phyloP scores from a whole-genome alignment of 1,140 invertebrate species.

The Pachyrhynchus sulphureomaculatus region DNA sequence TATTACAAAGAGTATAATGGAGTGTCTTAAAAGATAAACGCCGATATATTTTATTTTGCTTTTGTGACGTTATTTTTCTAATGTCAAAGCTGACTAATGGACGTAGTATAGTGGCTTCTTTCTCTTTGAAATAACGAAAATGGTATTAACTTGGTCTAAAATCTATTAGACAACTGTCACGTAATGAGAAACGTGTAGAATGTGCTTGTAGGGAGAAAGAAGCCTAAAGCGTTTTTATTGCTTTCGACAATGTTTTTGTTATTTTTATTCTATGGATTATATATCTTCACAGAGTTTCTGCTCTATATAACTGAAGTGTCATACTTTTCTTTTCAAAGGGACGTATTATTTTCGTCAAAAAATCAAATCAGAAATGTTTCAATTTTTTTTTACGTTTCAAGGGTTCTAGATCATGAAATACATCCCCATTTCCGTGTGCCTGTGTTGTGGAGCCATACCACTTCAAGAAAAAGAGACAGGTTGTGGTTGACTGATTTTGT shows the following conservation, averaged over 20 bases:
- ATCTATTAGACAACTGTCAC: slow-evolving; percentile 39
- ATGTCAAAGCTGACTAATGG: slow-evolving; percentile 42
- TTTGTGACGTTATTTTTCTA: slow-evolving; percentile 38
- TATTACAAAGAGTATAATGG: slow-evolving; percentile 1
- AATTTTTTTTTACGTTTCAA: too few species aligned
- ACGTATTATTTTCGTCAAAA: too few species aligned
- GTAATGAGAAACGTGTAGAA: slow-evolving; percentile 13
- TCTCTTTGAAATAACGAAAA: slow-evolving; percentile 6
- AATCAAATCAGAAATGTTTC: too few species aligned
- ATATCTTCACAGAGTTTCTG: too few species aligned
- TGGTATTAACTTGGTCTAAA: slow-evolving; percentile 39
- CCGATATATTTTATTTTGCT: slow-evolving; percentile 41
- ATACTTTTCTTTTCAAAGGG: too few species aligned
- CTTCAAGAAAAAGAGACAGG: too few species aligned
- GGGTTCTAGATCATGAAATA: too few species aligned
- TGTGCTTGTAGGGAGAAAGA: background rate
- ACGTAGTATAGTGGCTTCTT: slow-evolving; percentile 25
- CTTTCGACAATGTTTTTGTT: background rate
- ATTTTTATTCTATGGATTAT: slow-evolving; percentile 24
- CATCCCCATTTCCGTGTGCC: too few species aligned
- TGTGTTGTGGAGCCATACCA: too few species aligned
- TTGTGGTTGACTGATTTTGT: too few species aligned
- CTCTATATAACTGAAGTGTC: too few species aligned
- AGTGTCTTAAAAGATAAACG: slow-evolving; percentile 7
- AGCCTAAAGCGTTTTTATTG: background rate